Evolutionary conservation across 2,113 vertebrate species (phyloP), one percentile per base, ranked within the genome.

Genomic region (Garra rufa): DNA sequence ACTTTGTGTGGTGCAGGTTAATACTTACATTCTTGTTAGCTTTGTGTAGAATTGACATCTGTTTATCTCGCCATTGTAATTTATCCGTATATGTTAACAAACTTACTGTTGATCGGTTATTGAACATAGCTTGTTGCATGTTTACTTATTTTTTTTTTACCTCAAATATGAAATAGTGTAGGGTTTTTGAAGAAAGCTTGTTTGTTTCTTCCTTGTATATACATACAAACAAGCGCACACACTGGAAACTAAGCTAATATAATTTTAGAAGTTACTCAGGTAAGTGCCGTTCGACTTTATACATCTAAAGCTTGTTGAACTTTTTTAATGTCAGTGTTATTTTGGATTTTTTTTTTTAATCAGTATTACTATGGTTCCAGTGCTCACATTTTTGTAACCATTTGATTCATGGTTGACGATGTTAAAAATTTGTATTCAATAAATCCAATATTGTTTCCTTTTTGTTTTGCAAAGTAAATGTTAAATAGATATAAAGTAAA

Each of bases 231-330:
- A n/a, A n/a, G n/a, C 52, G 34, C 34, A 15, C 34, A 50, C 21
- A 55, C 41, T 41, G 19, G 3, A 52, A 52, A 41, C 63, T n/a
- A 82, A 82, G 65, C 28, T 82, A 70, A 70, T 28, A 82, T 0
- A 10, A 24, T 82, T 52, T 46, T 11, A 61, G 26, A 38, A 34
- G 9, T 75, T 70, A 85, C 87, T 88, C 87, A 76, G 84, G 87
- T 83, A 76, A 80, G 73, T 75, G 61, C 70, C 30, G n/a, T 67
- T 83, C 34, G 50, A 61, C 38, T 85, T 85, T 82, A 44, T 87
- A 75, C 69, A 74, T 30, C 50, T 81, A 48, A 67, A 70, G 34
- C 79, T 50, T 8, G 14, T 28, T 26, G 38, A 41, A 34, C 14
- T 61, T 77, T 19, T 67, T 48, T 61, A n/a, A 63, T 30, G 24